Evolutionary conservation across 2,888 invertebrate species (phyloP).

Genomic region (Xanthorhoe designata): DNA sequence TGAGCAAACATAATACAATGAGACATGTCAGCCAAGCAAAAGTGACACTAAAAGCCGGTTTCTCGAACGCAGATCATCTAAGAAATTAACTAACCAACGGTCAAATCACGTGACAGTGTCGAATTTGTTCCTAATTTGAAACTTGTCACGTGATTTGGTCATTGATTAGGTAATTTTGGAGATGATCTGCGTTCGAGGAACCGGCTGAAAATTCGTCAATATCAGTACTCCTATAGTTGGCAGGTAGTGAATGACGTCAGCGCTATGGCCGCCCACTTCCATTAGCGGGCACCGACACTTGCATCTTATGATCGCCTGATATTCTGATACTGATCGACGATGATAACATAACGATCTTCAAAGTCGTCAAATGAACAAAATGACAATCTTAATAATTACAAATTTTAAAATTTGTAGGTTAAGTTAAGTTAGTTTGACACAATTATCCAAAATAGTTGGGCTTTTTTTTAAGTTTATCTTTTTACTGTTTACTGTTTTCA

Average conservation of each 20-base stretch:
- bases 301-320: constrained; percentile 36
- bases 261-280: constrained; percentile 72
- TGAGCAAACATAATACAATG: background rate
- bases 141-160: too few relatives aligned
- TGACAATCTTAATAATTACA: too few relatives aligned
- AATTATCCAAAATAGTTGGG: background rate
- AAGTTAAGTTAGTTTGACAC: constrained; percentile 13
- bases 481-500: constrained; percentile 23
- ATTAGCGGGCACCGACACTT: constrained; percentile 58
- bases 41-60: constrained; percentile 25
- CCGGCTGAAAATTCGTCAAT: too few relatives aligned
- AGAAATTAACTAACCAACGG: too few relatives aligned
- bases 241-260: constrained; percentile 62
- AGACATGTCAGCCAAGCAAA: constrained; percentile 22
- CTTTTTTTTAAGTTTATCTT: background rate
- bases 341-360: constrained; percentile 26
- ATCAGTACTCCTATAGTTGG: constrained; percentile 27
- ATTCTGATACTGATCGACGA: constrained; percentile 31
- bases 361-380: background rate
- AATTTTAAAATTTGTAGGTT: too few relatives aligned
- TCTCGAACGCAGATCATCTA: too few relatives aligned
- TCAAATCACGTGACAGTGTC: too few relatives aligned
- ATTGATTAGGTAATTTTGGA: too few relatives aligned
- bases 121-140: too few relatives aligned
- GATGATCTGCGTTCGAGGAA: too few relatives aligned